These are phyloP conservation scores for Scolopax mira DNA, from an alignment of 2,113 vertebrate genomes.

Conservation along the genomic window DNA sequence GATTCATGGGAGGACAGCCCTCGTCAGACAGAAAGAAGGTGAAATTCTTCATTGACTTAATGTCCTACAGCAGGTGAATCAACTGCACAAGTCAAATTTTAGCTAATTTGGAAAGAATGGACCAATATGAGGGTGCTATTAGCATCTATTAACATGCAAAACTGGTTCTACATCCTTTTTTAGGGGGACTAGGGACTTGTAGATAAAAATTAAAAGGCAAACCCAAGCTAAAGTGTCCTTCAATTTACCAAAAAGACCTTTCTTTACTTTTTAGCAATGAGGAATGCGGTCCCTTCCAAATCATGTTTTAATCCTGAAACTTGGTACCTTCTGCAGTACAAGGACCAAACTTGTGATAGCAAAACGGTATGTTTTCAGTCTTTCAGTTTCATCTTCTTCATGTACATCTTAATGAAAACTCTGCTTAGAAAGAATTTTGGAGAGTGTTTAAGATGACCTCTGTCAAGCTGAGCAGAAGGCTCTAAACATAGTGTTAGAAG, in stretches of 20 bases:
- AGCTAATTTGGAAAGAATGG: background rate
- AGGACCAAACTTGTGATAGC: background rate
- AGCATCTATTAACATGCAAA: background rate
- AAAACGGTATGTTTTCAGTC: background rate
- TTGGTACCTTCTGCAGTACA: background rate
- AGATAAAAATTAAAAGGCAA: background rate
- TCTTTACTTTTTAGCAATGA: background rate
- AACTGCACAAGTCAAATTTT: background rate
- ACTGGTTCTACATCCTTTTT: background rate
- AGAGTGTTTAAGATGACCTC: background rate
- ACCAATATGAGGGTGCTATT: background rate
- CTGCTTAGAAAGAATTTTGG: background rate
- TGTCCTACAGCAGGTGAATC: rapidly evolving
- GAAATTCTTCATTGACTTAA: background rate
- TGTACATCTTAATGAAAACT: background rate
- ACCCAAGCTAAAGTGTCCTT: background rate
- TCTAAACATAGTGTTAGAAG: background rate
- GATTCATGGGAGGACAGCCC: background rate
- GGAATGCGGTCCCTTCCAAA: background rate
- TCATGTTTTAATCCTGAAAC: background rate
- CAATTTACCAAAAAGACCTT: background rate
- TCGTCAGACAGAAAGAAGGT: background rate
- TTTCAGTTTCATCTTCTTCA: background rate
- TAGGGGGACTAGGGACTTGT: background rate
- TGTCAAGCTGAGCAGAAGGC: background rate